Conservation (phyloP, 2,113 vertebrate species). For the Copsychus sechellarum region DNA sequence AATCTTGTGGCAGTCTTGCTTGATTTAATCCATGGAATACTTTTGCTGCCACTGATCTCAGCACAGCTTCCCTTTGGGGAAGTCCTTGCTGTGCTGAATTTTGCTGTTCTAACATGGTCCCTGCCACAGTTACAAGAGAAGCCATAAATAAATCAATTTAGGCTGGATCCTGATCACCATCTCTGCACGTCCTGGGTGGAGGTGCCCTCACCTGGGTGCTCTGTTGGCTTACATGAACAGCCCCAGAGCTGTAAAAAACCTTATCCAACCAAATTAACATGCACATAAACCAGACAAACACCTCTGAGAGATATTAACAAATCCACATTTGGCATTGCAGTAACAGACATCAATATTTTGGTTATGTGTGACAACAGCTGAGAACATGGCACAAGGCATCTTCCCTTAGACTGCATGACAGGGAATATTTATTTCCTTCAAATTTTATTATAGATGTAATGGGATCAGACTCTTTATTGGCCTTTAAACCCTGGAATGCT, state of each 20-base stretch:
- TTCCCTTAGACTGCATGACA: not conserved
- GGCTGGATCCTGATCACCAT: not conserved
- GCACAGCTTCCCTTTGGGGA: not conserved
- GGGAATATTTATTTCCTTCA: not conserved
- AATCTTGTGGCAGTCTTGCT: too few relatives aligned
- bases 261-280: not conserved
- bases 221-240: accelerated
- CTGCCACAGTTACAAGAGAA: not conserved
- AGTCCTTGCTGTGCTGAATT: not conserved
- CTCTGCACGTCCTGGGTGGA: not conserved
- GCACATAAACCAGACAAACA: not conserved
- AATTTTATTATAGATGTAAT: not conserved
- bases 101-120: not conserved
- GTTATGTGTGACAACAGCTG: not conserved
- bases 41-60: not conserved
- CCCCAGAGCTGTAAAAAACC: not conserved
- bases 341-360: not conserved
- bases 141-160: not conserved
- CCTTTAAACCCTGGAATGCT: not conserved
- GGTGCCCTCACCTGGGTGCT: not conserved
- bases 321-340: not conserved
- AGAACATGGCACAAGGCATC: accelerated
- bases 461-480: not conserved
- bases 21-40: not conserved
- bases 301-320: not conserved